These are phyloP conservation scores for Microplitis deprimator DNA, from an alignment of 2,888 invertebrate genomes.

Conservation along the genomic window DNA sequence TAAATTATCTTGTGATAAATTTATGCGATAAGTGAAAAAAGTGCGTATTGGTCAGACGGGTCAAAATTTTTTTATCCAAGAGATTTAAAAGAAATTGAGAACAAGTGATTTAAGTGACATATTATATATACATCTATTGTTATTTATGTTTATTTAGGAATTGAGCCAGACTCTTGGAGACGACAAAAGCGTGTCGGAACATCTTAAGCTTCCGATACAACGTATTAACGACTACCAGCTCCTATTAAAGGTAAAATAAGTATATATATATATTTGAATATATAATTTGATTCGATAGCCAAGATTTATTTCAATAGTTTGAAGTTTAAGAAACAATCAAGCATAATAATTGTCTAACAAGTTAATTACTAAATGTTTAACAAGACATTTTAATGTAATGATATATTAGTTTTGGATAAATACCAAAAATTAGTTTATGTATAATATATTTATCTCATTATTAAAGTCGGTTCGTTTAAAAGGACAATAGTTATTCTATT, in stretches of 20 bases:
- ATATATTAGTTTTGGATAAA: not conserved
- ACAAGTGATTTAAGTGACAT: not conserved
- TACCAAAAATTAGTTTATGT: not conserved
- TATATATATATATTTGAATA: too few species aligned
- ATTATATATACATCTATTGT: not conserved
- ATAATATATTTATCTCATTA: not conserved
- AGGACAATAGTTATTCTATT: not conserved
- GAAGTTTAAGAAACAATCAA: too few species aligned
- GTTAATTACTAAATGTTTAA: not conserved
- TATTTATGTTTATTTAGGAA: conserved; percentile 75
- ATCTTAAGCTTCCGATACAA: conserved; percentile 94
- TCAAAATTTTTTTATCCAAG: too few species aligned
- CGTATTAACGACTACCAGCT: conserved; percentile 97
- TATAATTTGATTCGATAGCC: not conserved
- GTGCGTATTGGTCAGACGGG: not conserved
- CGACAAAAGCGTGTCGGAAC: conserved; percentile 91
- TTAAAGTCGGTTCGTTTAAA: not conserved
- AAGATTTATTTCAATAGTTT: not conserved
- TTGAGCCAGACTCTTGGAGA: conserved; percentile 87
- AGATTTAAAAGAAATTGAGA: not conserved
- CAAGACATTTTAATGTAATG: not conserved
- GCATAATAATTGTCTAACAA: not conserved
- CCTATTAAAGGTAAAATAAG: conserved; percentile 84
- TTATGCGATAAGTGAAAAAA: not conserved
- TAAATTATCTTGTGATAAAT: not conserved